Evolutionary conservation across 2,797 vertebrate species (phyloP).

Genomic region (Paguma larvata): DNA sequence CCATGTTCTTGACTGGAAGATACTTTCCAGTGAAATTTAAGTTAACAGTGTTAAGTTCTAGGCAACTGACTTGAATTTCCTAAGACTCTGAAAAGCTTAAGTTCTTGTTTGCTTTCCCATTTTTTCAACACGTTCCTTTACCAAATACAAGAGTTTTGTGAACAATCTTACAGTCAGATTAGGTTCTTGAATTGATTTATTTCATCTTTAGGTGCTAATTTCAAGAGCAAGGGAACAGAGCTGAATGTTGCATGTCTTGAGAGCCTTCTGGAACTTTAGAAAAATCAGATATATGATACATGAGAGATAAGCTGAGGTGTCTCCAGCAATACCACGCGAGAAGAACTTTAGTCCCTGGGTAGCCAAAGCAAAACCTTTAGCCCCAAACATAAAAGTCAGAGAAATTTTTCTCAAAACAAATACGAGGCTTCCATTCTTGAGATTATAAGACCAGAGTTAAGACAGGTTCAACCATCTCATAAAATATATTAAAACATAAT

Average conservation of each 20-base stretch:
- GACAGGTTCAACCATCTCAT: constrained; percentile 11
- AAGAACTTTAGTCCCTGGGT: background rate
- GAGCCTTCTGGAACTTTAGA: background rate
- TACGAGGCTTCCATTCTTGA: background rate
- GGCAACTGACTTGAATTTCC: background rate
- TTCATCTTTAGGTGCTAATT: background rate
- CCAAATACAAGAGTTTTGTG: background rate
- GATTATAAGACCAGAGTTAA: constrained; percentile 28
- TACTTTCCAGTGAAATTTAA: background rate
- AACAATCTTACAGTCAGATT: background rate
- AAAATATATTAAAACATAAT: constrained; percentile 27
- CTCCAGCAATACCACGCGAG: background rate
- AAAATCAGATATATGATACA: background rate
- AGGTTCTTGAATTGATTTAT: background rate
- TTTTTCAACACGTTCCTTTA: background rate
- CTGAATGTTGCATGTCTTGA: background rate
- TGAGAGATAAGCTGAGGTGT: background rate
- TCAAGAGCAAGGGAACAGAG: background rate
- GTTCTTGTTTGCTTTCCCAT: background rate
- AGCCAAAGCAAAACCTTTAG: constrained; percentile 39
- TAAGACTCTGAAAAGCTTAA: background rate
- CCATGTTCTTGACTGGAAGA: background rate
- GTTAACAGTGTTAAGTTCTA: background rate
- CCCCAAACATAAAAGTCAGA: background rate
- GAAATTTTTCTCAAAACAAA: constrained; percentile 57